A percentile compares a stretch with the other conserved stretches of the same genome.
Conservation (phyloP, 2,113 vertebrate species). For the Erpornis zantholeuca region DNA sequence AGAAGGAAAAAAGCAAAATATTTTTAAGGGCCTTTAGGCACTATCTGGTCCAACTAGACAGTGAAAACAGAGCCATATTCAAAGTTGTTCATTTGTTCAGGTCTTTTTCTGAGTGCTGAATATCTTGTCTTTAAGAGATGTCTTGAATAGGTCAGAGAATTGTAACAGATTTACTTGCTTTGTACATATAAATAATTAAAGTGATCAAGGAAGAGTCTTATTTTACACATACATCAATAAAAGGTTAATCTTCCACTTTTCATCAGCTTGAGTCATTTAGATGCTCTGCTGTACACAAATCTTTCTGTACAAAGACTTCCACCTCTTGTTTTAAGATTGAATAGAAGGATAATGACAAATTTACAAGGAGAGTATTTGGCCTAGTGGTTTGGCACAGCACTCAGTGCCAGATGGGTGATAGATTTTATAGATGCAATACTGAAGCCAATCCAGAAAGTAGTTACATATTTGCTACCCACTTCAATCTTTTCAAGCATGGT, state of each 20-base stretch:
- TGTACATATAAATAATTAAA: background rate
- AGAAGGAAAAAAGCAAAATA: fast-evolving
- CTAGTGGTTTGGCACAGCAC: background rate
- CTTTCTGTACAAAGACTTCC: background rate
- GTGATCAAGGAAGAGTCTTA: background rate
- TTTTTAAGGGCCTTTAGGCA: background rate
- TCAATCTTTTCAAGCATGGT: background rate
- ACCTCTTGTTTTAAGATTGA: background rate
- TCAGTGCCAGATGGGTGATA: background rate
- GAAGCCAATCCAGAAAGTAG: background rate
- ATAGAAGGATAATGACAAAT: background rate
- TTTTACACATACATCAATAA: background rate
- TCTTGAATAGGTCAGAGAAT: background rate
- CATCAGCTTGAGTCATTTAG: background rate
- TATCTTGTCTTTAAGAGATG: background rate
- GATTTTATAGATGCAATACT: background rate
- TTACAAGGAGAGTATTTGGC: background rate
- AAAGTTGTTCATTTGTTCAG: background rate
- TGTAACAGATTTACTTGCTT: background rate
- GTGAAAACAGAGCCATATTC: background rate
- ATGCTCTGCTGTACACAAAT: background rate
- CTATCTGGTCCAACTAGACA: background rate
- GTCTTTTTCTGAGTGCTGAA: background rate
- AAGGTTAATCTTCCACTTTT: background rate
- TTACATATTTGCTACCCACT: background rate